A percentile compares a stretch with the other conserved stretches of the same genome.
Evolutionary conservation across 2,797 vertebrate genomes (phyloP).

Genomic region (Rhinogobio ventralis): DNA sequence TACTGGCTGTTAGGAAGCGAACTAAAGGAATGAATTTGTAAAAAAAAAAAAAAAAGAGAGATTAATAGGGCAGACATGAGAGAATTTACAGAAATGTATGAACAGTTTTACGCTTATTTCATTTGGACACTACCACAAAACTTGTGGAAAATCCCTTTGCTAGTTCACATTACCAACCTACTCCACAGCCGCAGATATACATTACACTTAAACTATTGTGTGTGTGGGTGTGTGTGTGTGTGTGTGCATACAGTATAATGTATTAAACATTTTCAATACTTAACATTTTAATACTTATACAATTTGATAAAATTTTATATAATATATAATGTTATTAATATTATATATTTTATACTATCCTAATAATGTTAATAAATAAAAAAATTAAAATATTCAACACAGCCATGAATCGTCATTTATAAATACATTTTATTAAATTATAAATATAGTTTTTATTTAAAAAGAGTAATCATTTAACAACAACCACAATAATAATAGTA

Average conservation of each 20-base stretch:
- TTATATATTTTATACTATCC: no score
- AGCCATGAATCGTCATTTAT: no score
- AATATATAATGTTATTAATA: no score
- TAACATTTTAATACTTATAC: neutral
- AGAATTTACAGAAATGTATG: neutral
- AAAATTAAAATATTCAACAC: no score
- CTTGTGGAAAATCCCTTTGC: conserved; percentile 16
- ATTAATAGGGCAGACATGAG: neutral
- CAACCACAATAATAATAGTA: neutral
- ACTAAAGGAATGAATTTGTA: neutral
- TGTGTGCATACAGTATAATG: neutral
- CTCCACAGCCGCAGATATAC: neutral
- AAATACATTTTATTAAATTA: neutral
- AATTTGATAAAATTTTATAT: no score
- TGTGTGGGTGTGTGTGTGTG: neutral
- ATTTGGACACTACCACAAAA: neutral
- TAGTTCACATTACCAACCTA: neutral
- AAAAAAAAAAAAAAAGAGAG: neutral
- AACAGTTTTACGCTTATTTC: neutral
- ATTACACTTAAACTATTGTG: neutral
- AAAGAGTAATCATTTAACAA: neutral
- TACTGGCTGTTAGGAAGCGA: neutral
- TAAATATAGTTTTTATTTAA: neutral
- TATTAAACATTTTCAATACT: neutral
- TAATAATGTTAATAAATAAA: no score